These are phyloP conservation scores for Somateria mollissima DNA, from an alignment of 2,797 vertebrate genomes.

Conservation along the genomic window DNA sequence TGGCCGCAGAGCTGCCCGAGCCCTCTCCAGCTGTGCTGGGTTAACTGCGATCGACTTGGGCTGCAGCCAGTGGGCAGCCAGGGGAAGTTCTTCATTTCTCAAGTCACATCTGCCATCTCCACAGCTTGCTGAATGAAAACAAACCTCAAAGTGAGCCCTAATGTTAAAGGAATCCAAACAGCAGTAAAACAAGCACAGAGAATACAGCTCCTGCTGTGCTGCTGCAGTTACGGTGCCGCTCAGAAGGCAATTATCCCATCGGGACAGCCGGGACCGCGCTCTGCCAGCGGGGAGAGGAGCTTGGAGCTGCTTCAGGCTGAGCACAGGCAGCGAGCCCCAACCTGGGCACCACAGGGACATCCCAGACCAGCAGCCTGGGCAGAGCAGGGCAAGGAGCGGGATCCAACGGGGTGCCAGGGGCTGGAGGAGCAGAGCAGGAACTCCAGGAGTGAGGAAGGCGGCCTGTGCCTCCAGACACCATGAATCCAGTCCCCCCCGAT, in stretches of 20 bases:
- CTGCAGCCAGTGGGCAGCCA: too few relatives aligned
- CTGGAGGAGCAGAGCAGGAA: not conserved
- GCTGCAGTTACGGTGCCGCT: not conserved
- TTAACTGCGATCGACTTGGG: not conserved
- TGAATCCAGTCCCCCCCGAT: too few relatives aligned
- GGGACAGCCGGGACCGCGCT: not conserved
- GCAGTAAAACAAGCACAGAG: not conserved
- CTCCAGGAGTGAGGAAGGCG: not conserved
- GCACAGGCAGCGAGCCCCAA: not conserved
- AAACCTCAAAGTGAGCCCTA: not conserved
- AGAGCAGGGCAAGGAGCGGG: not conserved
- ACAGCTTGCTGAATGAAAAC: not conserved
- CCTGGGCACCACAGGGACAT: fast-evolving
- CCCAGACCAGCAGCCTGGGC: not conserved
- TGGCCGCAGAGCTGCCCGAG: not conserved
- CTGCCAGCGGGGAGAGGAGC: not conserved
- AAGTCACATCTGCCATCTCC: not conserved
- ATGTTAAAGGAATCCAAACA: not conserved
- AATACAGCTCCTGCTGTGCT: not conserved
- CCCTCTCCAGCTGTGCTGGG: not conserved
- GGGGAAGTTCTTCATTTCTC: not conserved
- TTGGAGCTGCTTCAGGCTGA: not conserved
- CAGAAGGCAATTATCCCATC: not conserved
- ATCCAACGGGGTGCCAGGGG: not conserved
- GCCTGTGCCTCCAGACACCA: not conserved